Evolutionary conservation across 1,140 invertebrate species (phyloP).

Genomic region (Yoshiicerus persimilis): DNA sequence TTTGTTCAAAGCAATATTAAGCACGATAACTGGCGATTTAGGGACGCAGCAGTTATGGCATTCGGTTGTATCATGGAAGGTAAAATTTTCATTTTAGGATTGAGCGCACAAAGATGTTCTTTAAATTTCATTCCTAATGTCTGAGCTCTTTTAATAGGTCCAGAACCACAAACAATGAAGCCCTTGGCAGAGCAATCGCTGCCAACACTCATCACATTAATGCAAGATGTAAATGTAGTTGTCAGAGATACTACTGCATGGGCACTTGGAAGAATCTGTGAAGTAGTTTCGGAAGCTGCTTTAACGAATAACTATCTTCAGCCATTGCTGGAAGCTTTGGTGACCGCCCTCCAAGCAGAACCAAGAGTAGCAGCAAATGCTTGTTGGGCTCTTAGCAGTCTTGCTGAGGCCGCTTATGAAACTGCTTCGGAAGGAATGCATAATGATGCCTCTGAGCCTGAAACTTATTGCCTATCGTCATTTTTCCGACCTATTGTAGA

Average conservation of each 20-base stretch:
- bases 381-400: slow-evolving; percentile 97
- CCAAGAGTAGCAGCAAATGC: slow-evolving; percentile 96
- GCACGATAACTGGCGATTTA: slow-evolving; percentile 87
- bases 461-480: slow-evolving; percentile 89
- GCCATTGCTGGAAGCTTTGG: slow-evolving; percentile 82
- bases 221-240: slow-evolving; percentile 89
- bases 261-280: slow-evolving; percentile 97
- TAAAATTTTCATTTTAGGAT: neutral
- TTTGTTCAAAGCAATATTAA: slow-evolving; percentile 96
- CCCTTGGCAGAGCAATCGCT: slow-evolving; percentile 95
- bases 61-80: slow-evolving; percentile 68
- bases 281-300: slow-evolving; percentile 93
- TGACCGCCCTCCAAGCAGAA: slow-evolving; percentile 85
- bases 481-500: slow-evolving; percentile 94
- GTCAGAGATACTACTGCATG: slow-evolving; percentile 97
- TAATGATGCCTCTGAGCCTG: slow-evolving; percentile 78
- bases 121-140: slow-evolving; percentile 25
- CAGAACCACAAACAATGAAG: slow-evolving; percentile 82
- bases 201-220: slow-evolving; percentile 87
- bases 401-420: slow-evolving; percentile 97
- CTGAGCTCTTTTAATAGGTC: slow-evolving; percentile 60
- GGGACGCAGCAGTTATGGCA: slow-evolving; percentile 98
- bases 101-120: neutral
- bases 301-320: slow-evolving; percentile 82
- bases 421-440: slow-evolving; percentile 61